Base-by-base conservation (phyloP, 2,888 invertebrate species). In the Euplagia quadripunctaria region DNA sequence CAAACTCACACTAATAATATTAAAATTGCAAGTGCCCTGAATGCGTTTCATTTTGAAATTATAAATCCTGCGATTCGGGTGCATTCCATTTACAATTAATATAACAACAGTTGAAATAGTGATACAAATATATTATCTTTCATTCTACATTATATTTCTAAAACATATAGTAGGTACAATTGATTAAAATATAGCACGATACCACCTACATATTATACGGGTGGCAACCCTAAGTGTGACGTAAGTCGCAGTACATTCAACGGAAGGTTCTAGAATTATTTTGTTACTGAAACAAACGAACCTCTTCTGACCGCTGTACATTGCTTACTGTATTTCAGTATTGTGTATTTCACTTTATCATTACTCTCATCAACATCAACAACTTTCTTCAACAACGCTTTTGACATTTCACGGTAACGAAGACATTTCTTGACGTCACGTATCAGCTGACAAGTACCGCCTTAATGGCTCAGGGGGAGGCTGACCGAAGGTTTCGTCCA, bases 401-500 rank as follows among this genome's bases (percentile, higher is more conserved):
- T 20, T 31, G 49, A n/a, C 9, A 11, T 51, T 17, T 52, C 16
- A 41, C 42, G 61, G 43, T 58, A 31, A 4, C 6, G 11, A 12
- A 7, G 49, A 20, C 12, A 6, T 14, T 12, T 1, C 11, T 42
- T 52, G 52, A 17, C 12, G 68, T 86, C 85, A 88, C 49, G 82
- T 79, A 78, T 88, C 83, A 0, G 88, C 88, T 43, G 86, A 84
- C 69, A 87, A 77, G 41, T 82, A 80, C 43, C 66, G 66, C 76
- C 67, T 74, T 49, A 63, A 71, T n/a, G n/a, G 72, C 67, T 61
- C 81, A n/a, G 42, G 72, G n/a, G 68, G 73, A 43, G 74, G 73
- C 42, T 55, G 73, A 42, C 70, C 43, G 73, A 74, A 14, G 61
- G 64, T 14, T 70, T 78, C 73, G 68, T 42, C 42, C 31, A 58